Evolutionary conservation across 2,888 invertebrate genomes (phyloP).

Genomic region (Leptinotarsa haldemani): DNA sequence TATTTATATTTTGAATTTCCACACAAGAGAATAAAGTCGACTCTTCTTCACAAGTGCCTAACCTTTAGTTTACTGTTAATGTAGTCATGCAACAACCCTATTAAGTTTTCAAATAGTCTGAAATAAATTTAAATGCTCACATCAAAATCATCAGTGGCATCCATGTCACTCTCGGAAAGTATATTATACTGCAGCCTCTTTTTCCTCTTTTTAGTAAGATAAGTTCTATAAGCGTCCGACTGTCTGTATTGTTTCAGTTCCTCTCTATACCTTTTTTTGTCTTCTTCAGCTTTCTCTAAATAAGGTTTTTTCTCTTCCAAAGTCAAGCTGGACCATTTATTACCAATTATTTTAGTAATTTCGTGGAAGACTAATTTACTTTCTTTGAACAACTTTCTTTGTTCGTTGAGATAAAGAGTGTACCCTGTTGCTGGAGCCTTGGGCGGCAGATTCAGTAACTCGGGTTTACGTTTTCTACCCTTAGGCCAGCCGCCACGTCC

Average conservation of each 20-base stretch:
- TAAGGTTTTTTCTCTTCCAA: conserved; percentile 70
- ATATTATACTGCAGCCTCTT: conserved; percentile 65
- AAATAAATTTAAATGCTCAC: conserved; percentile 55
- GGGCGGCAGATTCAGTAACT: conserved; percentile 67
- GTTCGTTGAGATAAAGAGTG: conserved; percentile 69
- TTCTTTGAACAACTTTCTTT: conserved; percentile 69
- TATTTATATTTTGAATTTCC: background rate
- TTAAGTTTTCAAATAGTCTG: background rate
- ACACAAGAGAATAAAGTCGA: conserved; percentile 7
- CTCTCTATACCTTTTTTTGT: conserved; percentile 69
- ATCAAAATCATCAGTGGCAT: conserved; percentile 69
- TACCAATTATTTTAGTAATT: conserved; percentile 70
- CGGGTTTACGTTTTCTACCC: conserved; percentile 70
- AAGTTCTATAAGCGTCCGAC: conserved; percentile 69
- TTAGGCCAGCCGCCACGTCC: conserved; percentile 73
- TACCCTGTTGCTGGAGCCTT: conserved; percentile 72
- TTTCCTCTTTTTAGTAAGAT: conserved; percentile 67
- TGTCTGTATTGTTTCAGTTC: conserved; percentile 70
- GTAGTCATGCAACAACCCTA: no score
- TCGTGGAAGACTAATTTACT: conserved; percentile 68
- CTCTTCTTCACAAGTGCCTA: conserved; percentile 5
- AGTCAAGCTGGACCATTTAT: conserved; percentile 70
- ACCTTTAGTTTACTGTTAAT: no score
- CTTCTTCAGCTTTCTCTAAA: conserved; percentile 69
- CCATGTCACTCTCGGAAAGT: conserved; percentile 67